A percentile compares a stretch with the other conserved stretches of the same genome.
Evolutionary conservation across 2,113 vertebrate species (phyloP).

Genomic region (Centrocercus urophasianus): DNA sequence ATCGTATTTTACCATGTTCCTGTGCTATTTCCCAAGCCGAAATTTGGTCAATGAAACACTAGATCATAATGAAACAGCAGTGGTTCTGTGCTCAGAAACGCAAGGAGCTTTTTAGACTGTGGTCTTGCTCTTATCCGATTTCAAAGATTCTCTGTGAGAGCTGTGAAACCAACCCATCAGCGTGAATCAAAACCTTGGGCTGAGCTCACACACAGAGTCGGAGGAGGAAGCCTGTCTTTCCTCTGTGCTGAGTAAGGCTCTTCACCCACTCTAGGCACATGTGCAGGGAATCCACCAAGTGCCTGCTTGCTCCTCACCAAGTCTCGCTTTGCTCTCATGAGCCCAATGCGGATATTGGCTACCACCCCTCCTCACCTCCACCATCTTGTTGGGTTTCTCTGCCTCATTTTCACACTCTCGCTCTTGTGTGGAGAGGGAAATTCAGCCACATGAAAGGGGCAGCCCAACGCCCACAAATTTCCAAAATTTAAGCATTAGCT

Average conservation of each 20-base stretch:
- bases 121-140: conserved; percentile 63
- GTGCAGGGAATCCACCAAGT: background rate
- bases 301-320: conserved; percentile 1
- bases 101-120: conserved; percentile 40
- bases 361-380: background rate
- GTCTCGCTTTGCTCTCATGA: background rate
- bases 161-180: conserved; percentile 62
- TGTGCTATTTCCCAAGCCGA: background rate
- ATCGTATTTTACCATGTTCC: background rate
- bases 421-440: background rate
- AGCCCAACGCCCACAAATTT: background rate
- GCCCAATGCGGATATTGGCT: conserved; percentile 10
- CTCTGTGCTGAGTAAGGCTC: conserved; percentile 30
- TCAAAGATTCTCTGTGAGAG: conserved; percentile 49
- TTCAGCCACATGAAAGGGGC: background rate
- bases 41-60: conserved; percentile 50
- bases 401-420: background rate
- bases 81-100: conserved; percentile 31
- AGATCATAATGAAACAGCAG: conserved; percentile 56
- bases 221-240: conserved; percentile 34
- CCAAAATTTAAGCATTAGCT: fast-evolving
- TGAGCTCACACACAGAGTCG: background rate
- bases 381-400: background rate
- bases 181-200: conserved; percentile 37
- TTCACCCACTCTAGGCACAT: conserved; percentile 22